Percentiles rank a stretch among this genome's conserved stretches.
These are phyloP conservation scores for Peromyscus melanophrys DNA, from an alignment of 2,797 vertebrate genomes.

Conservation along the genomic window DNA sequence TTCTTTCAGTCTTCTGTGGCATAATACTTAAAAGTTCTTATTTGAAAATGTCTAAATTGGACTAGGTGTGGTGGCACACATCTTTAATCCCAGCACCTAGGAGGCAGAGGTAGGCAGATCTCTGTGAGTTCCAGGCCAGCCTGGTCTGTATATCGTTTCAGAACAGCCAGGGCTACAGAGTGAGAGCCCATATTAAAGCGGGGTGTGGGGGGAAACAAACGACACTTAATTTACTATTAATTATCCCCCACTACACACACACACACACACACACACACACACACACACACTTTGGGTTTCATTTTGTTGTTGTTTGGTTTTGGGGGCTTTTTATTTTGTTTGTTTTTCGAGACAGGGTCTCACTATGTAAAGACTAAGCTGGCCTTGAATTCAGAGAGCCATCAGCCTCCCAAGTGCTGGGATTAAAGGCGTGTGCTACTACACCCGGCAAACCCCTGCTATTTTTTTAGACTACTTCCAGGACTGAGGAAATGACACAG, in stretches of 20 bases:
- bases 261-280: too few relatives aligned
- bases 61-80: not conserved
- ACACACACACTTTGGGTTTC: not conserved
- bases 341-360: not conserved
- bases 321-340: not conserved
- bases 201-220: too few relatives aligned
- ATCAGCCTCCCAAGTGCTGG: not conserved
- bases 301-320: not conserved
- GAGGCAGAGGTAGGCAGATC: not conserved
- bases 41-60: slow-evolving; percentile 71
- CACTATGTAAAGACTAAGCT: not conserved
- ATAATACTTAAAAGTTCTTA: slow-evolving; percentile 68
- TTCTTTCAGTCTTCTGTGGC: slow-evolving; percentile 58
- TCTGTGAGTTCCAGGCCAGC: not conserved
- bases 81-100: not conserved
- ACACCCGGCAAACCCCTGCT: not conserved
- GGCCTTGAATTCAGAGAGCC: not conserved
- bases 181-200: not conserved
- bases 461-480: not conserved
- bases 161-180: not conserved
- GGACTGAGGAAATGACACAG: not conserved
- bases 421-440: not conserved
- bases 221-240: not conserved
- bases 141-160: not conserved
- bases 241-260: not conserved